Evolutionary conservation across 2,797 vertebrate genomes (phyloP).

Genomic region (Esox lucius): DNA sequence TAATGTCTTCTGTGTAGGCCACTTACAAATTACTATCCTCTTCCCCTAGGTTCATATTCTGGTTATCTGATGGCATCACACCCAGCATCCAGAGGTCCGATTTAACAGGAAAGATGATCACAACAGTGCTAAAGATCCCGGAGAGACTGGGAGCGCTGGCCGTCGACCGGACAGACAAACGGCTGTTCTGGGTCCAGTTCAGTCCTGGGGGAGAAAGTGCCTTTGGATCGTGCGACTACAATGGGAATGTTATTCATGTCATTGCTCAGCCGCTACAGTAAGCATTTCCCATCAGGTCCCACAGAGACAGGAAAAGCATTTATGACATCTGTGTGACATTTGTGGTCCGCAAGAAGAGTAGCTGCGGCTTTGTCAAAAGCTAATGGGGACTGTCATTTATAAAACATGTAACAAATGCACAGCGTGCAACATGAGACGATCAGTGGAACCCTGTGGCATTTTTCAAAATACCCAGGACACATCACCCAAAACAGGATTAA

Average conservation of each 20-base stretch:
- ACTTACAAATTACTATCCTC: neutral
- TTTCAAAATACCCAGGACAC: no score
- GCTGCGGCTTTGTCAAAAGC: no score
- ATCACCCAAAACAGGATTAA: no score
- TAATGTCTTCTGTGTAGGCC: neutral
- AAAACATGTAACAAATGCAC: no score
- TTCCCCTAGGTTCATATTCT: conserved; percentile 84
- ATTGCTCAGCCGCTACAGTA: conserved; percentile 74
- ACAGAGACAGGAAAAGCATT: no score
- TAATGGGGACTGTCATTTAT: no score
- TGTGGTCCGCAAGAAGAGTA: no score
- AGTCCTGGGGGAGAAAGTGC: conserved; percentile 57
- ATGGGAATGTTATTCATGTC: conserved; percentile 71
- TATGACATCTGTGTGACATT: no score
- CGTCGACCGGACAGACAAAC: conserved; percentile 73
- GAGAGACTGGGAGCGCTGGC: conserved; percentile 72
- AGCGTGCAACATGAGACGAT: no score
- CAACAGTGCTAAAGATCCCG: conserved; percentile 69
- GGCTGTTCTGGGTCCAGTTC: conserved; percentile 87
- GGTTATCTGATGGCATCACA: conserved; percentile 76
- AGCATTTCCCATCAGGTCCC: conserved; percentile 28
- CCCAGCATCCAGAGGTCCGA: conserved; percentile 77
- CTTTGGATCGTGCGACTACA: conserved; percentile 85
- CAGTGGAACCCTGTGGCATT: no score
- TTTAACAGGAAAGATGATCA: conserved; percentile 58